Base-by-base conservation (phyloP, 2,797 vertebrate genomes). In the Hippocampus kuda region DNA sequence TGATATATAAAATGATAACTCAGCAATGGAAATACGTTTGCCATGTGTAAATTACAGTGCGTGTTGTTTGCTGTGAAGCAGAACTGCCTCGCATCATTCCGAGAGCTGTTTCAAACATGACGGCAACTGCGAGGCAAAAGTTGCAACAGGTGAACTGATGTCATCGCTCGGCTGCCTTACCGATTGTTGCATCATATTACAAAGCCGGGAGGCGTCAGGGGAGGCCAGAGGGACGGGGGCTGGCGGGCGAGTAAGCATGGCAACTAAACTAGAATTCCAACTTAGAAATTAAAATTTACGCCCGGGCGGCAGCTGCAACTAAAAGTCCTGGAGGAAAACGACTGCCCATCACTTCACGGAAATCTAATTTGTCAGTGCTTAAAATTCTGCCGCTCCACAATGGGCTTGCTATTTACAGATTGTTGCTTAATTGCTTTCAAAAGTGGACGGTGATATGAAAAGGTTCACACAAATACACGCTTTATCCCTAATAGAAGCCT, bases 171-270 rank as follows among this genome's bases (percentile, higher is more conserved):
- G 54, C 67, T 48, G 71, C 53, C 71, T 81, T 78, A 71, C 77
- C 1, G 34, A 72, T 13, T 3, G 71, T 87, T 86, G 81, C 84
- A 86, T 84, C 77, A 85, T 79, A 34, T 66, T 66, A 66, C 46
- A 66, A 53, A 22, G 26, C 11, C 83, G 80, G 78, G 73, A 79
- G 5, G 6, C 11, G 77, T 65, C 44, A 26, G n/a, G 63, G 63
- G 63, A 65, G 42, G 42, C 12, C 16, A 60, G 16, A 60, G 59
- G 30, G 15, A 60, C 20, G 57, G 57, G 57, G 57, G 16, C 27
- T 1, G 26, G 5, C 15, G 16, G 26, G 12, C 30, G 26, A 15
- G 57, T 5, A 64, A 82, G 75, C 79, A 53, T 30, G 26, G 79
- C 72, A 75, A 64, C 82, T 1, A 15, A 59, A 65, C 85, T 83